These are phyloP conservation scores for Drosophila melanocephala DNA, from an alignment of 2,888 invertebrate species.

Conservation along the genomic window DNA sequence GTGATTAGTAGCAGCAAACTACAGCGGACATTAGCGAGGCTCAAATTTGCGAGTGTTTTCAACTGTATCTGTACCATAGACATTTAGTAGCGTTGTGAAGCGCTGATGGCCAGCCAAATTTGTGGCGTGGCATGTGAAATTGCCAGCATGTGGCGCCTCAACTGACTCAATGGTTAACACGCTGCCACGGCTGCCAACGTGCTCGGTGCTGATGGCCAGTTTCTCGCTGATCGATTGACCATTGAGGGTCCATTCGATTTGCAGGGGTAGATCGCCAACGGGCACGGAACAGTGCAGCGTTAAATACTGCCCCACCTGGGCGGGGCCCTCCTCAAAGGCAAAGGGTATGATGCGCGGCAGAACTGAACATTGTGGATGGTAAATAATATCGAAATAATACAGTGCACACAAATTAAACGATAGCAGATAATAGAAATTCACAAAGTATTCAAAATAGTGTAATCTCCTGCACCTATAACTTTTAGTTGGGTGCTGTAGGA, in stretches of 20 bases:
- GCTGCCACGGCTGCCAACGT: conserved; percentile 87
- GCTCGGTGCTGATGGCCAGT: conserved; percentile 87
- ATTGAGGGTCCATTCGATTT: conserved; percentile 91
- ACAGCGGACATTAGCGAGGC: conserved; percentile 28
- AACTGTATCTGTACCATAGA: conserved; percentile 88
- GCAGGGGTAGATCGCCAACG: conserved; percentile 92
- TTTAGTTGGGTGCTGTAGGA: conserved; percentile 89
- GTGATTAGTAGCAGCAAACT: conserved; percentile 69
- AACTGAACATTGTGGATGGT: conserved; percentile 87
- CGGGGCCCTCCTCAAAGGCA: conserved; percentile 91
- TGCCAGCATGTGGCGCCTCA: conserved; percentile 89
- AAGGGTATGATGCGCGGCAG: conserved; percentile 93
- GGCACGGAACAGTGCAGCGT: conserved; percentile 90
- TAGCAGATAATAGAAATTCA: conserved; percentile 21
- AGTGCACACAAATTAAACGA: conserved; percentile 31
- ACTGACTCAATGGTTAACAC: conserved; percentile 88
- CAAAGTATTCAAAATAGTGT: conserved; percentile 24
- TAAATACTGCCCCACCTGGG: conserved; percentile 90
- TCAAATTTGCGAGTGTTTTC: not conserved
- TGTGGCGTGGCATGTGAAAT: conserved; percentile 91
- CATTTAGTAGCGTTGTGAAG: conserved; percentile 89
- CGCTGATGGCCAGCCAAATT: conserved; percentile 90
- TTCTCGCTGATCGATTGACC: conserved; percentile 86
- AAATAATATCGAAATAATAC: conserved; percentile 35
- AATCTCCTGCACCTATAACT: conserved; percentile 88